These are phyloP conservation scores for Menura novaehollandiae DNA, from an alignment of 2,113 vertebrate species.

Conservation along the genomic window DNA sequence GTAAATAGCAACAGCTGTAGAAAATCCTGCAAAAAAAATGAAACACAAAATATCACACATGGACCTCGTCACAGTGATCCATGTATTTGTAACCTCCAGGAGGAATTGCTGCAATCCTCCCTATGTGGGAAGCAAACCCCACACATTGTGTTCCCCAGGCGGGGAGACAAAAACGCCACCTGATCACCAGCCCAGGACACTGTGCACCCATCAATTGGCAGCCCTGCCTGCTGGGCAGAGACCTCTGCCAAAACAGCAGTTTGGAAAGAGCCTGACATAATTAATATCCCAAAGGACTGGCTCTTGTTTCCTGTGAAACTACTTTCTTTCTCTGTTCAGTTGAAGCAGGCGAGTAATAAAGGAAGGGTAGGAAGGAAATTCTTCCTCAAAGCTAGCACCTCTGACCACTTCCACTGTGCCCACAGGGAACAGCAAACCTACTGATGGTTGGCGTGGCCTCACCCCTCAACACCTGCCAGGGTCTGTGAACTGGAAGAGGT, in stretches of 20 bases:
- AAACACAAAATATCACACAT: background rate
- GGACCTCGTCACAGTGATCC: background rate
- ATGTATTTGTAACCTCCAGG: background rate
- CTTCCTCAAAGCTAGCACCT: background rate
- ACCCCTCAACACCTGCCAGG: background rate
- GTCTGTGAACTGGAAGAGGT: background rate
- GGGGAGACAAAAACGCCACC: background rate
- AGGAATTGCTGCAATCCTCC: background rate
- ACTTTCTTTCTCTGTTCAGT: background rate
- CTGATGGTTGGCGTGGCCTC: background rate
- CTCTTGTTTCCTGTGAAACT: background rate
- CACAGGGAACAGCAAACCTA: background rate
- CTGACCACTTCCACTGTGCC: background rate
- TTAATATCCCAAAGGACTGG: background rate
- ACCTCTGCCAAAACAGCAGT: background rate
- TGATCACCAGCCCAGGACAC: background rate
- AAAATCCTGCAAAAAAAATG: accelerated
- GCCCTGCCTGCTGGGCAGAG: background rate
- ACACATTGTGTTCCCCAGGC: accelerated
- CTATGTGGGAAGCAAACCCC: background rate
- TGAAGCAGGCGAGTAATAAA: background rate
- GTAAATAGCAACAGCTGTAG: background rate
- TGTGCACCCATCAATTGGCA: too few relatives aligned
- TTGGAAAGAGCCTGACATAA: background rate
- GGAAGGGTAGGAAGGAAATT: background rate